Conservation (phyloP, 2,797 vertebrate species). For the Gobionotothen gibberifrons region DNA sequence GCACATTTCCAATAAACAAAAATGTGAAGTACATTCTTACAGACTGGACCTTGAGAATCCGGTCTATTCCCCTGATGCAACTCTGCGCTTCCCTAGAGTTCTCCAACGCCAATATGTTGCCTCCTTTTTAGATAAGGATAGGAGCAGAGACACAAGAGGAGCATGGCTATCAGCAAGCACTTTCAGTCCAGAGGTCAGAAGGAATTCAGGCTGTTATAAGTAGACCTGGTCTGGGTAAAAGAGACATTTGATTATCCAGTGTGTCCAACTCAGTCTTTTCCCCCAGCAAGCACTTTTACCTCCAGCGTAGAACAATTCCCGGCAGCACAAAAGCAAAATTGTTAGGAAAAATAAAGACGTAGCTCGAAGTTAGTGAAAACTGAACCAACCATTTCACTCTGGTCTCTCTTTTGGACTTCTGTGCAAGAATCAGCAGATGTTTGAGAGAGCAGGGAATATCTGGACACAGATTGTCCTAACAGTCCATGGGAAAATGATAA, state of each 20-base stretch:
- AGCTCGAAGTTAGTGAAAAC: conserved; percentile 31
- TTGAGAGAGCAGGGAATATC: conserved; percentile 22
- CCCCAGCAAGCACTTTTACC: background rate
- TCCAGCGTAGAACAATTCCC: background rate
- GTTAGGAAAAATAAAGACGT: background rate
- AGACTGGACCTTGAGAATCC: conserved; percentile 21
- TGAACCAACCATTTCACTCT: background rate
- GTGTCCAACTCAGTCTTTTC: background rate
- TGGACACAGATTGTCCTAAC: conserved; percentile 13
- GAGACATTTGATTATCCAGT: conserved; percentile 10
- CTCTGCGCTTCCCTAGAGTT: conserved; percentile 51
- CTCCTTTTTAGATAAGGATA: conserved; percentile 43
- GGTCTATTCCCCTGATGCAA: conserved; percentile 39
- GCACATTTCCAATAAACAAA: conserved; percentile 31
- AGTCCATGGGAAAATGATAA: conserved; percentile 23
- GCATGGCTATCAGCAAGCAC: conserved; percentile 22
- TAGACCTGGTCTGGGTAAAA: conserved; percentile 22
- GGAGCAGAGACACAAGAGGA: conserved; percentile 24
- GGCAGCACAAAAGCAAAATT: conserved; percentile 24
- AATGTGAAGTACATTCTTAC: conserved; percentile 20
- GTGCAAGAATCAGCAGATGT: conserved; percentile 38
- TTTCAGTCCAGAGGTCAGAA: conserved; percentile 35
- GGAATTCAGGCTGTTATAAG: conserved; percentile 39
- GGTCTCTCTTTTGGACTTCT: conserved; percentile 4
- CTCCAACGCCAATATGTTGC: conserved; percentile 41